Percentiles rank a stretch among this genome's conserved stretches.
These are phyloP conservation scores for Volucella inanis DNA, from an alignment of 2,888 invertebrate species.

Conservation along the genomic window DNA sequence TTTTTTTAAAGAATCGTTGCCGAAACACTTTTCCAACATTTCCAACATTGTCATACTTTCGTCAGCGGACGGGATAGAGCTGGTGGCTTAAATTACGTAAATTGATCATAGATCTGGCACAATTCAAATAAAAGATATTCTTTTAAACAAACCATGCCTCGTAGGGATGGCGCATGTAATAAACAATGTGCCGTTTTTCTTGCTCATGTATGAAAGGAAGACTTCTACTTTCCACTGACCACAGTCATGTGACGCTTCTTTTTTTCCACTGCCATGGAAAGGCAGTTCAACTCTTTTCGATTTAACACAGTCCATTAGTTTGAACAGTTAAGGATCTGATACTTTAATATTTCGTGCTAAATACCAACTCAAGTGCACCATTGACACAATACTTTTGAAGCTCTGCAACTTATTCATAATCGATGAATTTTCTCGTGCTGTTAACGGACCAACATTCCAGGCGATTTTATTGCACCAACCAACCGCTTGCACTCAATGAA, in stretches of 20 bases:
- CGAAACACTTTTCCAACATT: too few species aligned
- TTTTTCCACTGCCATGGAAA: constrained; percentile 96
- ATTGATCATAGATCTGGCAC: constrained; percentile 94
- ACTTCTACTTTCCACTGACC: constrained; percentile 99
- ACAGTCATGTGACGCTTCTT: constrained; percentile 99
- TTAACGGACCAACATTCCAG: too few species aligned
- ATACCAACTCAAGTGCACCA: constrained; percentile 99
- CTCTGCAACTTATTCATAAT: constrained; percentile 98
- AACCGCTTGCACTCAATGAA: constrained; percentile 97
- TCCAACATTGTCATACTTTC: constrained; percentile 76
- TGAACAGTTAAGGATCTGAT: too few species aligned
- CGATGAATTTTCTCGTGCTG: too few species aligned
- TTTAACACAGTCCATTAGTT: constrained; percentile 94
- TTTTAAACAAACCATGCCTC: constrained; percentile 96
- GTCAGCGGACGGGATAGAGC: constrained; percentile 79
- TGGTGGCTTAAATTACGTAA: constrained; percentile 88
- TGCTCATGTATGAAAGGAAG: constrained; percentile 98
- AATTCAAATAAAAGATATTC: constrained; percentile 97
- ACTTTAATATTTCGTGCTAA: constrained; percentile 98
- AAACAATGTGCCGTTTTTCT: constrained; percentile 97
- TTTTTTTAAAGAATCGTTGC: too few species aligned
- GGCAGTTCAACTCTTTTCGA: constrained; percentile 93
- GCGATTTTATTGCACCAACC: constrained; percentile 99
- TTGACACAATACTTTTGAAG: constrained; percentile 99
- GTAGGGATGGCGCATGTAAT: constrained; percentile 94